These are phyloP conservation scores for Abscondita cerata DNA, from an alignment of 2,888 invertebrate genomes.

Conservation along the genomic window DNA sequence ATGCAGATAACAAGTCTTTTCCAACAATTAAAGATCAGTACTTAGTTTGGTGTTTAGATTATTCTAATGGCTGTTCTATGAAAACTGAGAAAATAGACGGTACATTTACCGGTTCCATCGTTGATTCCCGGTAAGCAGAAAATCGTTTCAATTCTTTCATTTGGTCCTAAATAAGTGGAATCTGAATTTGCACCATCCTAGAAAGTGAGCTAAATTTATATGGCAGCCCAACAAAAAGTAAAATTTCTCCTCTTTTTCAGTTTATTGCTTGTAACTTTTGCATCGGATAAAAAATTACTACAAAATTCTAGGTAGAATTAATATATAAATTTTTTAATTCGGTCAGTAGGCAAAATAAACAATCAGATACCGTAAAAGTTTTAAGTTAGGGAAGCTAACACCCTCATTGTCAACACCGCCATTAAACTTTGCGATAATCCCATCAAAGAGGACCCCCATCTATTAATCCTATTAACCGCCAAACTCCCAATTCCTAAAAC, in stretches of 20 bases:
- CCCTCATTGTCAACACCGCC: conserved; percentile 8
- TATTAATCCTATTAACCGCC: conserved; percentile 1
- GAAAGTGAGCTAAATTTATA: neutral
- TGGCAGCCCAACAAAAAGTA: neutral
- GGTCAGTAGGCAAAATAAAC: no score
- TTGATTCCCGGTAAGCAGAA: neutral
- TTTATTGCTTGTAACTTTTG: neutral
- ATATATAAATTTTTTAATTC: neutral
- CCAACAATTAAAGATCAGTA: no score
- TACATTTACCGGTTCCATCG: no score
- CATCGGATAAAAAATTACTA: neutral
- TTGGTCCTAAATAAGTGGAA: neutral
- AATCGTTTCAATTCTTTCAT: neutral
- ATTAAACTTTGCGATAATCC: conserved; percentile 9
- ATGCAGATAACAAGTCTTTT: no score
- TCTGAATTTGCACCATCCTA: neutral
- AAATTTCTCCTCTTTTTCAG: neutral
- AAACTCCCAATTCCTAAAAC: neutral
- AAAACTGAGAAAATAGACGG: no score
- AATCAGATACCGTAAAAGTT: neutral
- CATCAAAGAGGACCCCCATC: conserved; percentile 2
- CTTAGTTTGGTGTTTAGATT: no score
- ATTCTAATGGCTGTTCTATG: no score
- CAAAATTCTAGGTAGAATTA: neutral
- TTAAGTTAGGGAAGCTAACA: neutral